Conservation (phyloP, 2,888 invertebrate species). For the Trisateles emortualis region DNA sequence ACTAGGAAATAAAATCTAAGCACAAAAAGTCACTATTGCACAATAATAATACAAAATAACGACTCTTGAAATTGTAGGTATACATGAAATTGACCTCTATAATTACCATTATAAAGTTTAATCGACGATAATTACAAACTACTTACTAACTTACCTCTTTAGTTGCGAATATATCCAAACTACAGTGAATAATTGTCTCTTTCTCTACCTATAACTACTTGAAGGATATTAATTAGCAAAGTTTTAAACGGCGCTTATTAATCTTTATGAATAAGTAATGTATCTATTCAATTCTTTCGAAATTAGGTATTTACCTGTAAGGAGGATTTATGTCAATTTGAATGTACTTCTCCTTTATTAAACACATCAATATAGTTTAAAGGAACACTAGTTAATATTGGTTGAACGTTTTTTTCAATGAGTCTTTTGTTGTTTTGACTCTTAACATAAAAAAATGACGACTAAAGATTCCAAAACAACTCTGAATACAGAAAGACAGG, state of each 20-base stretch:
- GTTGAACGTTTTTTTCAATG: no score
- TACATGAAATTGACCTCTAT: no score
- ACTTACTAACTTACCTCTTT: conserved; percentile 4
- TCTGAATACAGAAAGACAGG: conserved; percentile 15
- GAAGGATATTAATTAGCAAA: conserved; percentile 44
- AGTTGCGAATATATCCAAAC: conserved; percentile 20
- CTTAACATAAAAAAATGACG: conserved; percentile 17
- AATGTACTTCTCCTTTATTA: no score
- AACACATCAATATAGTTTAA: no score
- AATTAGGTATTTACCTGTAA: conserved; percentile 9
- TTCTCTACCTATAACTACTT: conserved; percentile 20
- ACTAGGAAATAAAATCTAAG: no score
- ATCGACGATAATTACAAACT: conserved; percentile 20
- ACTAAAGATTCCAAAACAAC: conserved; percentile 4
- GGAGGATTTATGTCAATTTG: no score
- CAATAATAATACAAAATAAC: no score
- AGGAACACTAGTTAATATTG: no score
- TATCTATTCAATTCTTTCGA: neutral
- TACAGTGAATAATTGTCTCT: conserved; percentile 25
- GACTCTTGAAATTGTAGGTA: no score
- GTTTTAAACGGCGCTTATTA: conserved; percentile 46
- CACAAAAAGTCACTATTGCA: no score
- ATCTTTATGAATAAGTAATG: no score
- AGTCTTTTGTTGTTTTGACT: no score
- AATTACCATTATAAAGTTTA: neutral